phyloP scores from a whole-genome alignment of 1,140 invertebrate species.

The Ptiloglossa arizonensis region DNA sequence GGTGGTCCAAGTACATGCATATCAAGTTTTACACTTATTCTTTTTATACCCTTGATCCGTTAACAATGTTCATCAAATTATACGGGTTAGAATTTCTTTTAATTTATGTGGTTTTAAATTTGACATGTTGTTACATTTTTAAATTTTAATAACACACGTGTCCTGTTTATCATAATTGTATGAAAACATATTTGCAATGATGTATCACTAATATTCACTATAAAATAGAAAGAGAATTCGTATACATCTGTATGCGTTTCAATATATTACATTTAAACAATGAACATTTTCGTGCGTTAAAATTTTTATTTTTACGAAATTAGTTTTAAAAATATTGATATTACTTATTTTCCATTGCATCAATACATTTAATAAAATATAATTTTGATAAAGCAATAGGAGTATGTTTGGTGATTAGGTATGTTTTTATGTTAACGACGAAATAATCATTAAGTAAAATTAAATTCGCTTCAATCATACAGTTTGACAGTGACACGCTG shows the following conservation, averaged over 20 bases:
- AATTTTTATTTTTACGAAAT: neutral
- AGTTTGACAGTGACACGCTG: constrained; percentile 59
- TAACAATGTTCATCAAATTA: neutral
- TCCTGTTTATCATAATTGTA: neutral
- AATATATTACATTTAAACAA: neutral
- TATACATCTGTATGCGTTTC: too few species aligned
- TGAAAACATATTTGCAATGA: neutral
- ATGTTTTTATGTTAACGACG: neutral
- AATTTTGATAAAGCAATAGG: neutral
- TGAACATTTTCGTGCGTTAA: neutral
- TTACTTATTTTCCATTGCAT: neutral
- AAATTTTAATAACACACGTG: neutral
- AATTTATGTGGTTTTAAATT: neutral
- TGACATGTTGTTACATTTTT: neutral
- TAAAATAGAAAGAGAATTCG: neutral
- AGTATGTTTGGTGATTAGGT: neutral
- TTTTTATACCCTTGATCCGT: neutral
- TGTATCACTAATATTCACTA: neutral
- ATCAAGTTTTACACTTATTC: neutral
- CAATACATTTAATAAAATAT: neutral
- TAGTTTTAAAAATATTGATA: neutral
- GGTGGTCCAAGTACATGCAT: neutral
- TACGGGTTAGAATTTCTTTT: neutral
- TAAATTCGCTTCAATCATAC: constrained; percentile 11
- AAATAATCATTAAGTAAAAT: neutral